A percentile compares a stretch with the other conserved stretches of the same genome.
Conservation (phyloP, 2,797 vertebrate species). For the Calcarius lapponicus region DNA sequence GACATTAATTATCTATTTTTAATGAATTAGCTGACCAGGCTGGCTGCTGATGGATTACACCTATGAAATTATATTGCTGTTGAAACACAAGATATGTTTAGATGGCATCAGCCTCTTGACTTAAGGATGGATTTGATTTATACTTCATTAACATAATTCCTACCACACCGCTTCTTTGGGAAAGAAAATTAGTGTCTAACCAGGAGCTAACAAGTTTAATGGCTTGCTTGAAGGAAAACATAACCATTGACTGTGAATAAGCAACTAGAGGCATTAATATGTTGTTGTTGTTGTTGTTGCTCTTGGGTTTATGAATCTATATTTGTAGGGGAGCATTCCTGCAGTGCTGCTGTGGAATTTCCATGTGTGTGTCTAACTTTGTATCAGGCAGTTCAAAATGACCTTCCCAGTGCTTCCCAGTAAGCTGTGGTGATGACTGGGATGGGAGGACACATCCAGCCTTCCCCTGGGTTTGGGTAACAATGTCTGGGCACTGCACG, state of each 20-base stretch:
- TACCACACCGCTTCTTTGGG: slow-evolving; percentile 41
- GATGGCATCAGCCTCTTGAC: slow-evolving; percentile 67
- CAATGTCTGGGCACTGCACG: accelerated
- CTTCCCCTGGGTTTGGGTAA: not conserved
- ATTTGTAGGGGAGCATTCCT: not conserved
- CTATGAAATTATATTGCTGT: slow-evolving; percentile 51
- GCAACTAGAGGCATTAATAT: slow-evolving; percentile 38
- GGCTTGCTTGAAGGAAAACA: slow-evolving; percentile 64
- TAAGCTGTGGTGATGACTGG: not conserved
- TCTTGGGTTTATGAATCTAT: not conserved
- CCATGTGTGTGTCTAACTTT: accelerated
- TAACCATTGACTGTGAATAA: slow-evolving; percentile 55
- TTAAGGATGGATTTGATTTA: slow-evolving; percentile 71
- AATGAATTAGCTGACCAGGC: slow-evolving; percentile 48
- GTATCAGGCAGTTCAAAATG: not conserved
- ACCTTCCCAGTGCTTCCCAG: not conserved
- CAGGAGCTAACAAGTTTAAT: slow-evolving; percentile 71
- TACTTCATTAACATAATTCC: slow-evolving; percentile 69
- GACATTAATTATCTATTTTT: slow-evolving; percentile 69
- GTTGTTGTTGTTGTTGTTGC: not conserved
- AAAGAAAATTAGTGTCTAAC: slow-evolving; percentile 65
- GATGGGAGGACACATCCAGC: not conserved
- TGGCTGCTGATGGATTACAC: slow-evolving; percentile 58
- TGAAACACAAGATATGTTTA: slow-evolving; percentile 50
- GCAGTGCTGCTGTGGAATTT: not conserved